Base-by-base conservation (phyloP, 2,113 vertebrate species). In the Pyxicephalus adspersus region DNA sequence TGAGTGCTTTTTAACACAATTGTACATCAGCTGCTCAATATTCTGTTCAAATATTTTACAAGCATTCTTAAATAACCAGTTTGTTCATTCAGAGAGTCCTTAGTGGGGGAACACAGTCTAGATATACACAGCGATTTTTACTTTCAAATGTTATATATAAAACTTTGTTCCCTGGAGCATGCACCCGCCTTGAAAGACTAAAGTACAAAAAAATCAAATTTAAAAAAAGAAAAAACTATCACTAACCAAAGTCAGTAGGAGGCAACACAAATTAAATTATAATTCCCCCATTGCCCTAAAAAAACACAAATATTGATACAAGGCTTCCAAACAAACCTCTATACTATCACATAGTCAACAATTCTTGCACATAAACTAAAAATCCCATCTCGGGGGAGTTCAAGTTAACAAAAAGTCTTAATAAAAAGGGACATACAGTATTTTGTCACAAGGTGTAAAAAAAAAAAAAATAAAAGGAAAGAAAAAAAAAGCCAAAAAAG, bases 1-100 rank as follows among this genome's bases (percentile, higher is more conserved):
- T 95, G 95, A 95, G 95, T 96, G 93, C 94, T 97, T 95, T 94
- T 95, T 97, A 95, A 98, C 96, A 97, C 95, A 96, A 96, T 95
- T 97, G 95, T 95, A 96, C 95, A 94, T 96, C 94, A 97, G 97
- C 95, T 95, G 94, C 94, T 95, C 95, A 94, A 94, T 93, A 94
- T 91, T 94, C 95, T 95, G 95, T 94, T 95, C 94, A 94, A 94
- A 93, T 95, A 96, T 97, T 98, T 95, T 96, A 98, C 96, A 98
- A 95, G 94, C 95, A 95, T 93, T 94, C 95, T 94, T 91, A 92
- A 93, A 94, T 95, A 95, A 93, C 93, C 19, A 65, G 92, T 94
- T 90, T 95, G 94, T 95, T 95, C 94, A 95, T 92, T 85, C 91
- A 88, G 92, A 90, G 91, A 94, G 94, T 91, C 92, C 95, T 95